These are phyloP conservation scores for Acleris laterana DNA, from an alignment of 2,888 invertebrate species.

Conservation along the genomic window DNA sequence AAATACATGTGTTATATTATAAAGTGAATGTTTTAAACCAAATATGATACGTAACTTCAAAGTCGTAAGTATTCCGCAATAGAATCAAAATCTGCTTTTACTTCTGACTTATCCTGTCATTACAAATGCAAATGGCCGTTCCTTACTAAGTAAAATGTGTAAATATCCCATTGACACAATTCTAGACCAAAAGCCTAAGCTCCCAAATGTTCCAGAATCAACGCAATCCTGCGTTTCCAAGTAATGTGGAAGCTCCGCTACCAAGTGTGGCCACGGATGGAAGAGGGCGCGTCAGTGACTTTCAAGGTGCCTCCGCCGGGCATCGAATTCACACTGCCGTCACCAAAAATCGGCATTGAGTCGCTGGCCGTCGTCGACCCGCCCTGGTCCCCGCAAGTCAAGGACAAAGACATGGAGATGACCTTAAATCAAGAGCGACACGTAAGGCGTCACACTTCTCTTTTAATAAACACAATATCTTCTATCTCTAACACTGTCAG, in stretches of 20 bases:
- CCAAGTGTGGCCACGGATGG: constrained; percentile 99
- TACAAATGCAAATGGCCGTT: too few relatives aligned
- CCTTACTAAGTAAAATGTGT: too few relatives aligned
- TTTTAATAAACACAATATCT: background rate
- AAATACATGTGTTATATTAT: too few relatives aligned
- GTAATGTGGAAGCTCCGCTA: constrained; percentile 98
- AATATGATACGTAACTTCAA: too few relatives aligned
- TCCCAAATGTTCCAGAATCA: constrained; percentile 61
- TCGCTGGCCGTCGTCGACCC: constrained; percentile 98
- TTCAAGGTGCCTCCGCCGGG: constrained; percentile 99
- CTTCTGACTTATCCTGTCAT: too few relatives aligned
- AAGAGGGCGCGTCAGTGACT: constrained; percentile 96
- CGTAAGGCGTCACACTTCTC: constrained; percentile 82
- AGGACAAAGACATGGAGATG: constrained; percentile 99
- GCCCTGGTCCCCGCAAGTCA: constrained; percentile 99
- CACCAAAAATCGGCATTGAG: constrained; percentile 99
- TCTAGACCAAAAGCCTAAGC: too few relatives aligned
- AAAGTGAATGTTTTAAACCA: too few relatives aligned
- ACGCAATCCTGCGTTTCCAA: constrained; percentile 89
- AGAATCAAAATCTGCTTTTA: too few relatives aligned
- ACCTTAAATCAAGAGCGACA: constrained; percentile 98
- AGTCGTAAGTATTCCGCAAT: too few relatives aligned
- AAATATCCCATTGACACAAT: too few relatives aligned
- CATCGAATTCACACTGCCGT: constrained; percentile 99
- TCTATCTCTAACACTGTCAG: too few relatives aligned